Conservation (phyloP, 2,113 vertebrate genomes). For the Bucco capensis region DNA sequence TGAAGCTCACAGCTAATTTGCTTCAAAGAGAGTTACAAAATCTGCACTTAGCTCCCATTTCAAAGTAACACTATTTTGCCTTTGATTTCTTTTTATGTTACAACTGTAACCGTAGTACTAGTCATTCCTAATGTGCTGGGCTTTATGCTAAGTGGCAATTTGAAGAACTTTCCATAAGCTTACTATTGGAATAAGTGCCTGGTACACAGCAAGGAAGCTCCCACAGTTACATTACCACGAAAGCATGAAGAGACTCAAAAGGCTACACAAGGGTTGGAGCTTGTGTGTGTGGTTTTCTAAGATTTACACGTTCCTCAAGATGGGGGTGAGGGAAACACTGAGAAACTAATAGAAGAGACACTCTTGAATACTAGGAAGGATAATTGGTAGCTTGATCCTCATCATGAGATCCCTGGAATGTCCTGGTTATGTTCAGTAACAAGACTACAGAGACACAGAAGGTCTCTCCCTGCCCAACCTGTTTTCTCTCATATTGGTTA, state of each 20-base stretch:
- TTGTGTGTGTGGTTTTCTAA: background rate
- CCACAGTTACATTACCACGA: background rate
- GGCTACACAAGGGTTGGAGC: background rate
- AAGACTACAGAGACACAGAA: background rate
- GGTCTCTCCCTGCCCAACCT: background rate
- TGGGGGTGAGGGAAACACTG: fast-evolving
- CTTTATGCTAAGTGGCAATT: background rate
- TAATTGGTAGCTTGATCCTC: background rate
- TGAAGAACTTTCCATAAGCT: background rate
- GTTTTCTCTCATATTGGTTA: background rate
- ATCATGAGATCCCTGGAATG: background rate
- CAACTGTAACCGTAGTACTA: background rate
- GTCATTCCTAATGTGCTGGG: background rate
- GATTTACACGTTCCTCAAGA: background rate
- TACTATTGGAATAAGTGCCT: background rate
- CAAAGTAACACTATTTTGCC: background rate
- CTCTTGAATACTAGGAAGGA: background rate
- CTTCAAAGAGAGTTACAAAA: background rate
- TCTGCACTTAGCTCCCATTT: background rate
- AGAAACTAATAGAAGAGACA: background rate
- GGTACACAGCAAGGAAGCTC: background rate
- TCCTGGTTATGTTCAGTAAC: background rate
- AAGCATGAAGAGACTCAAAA: background rate
- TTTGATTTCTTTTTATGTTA: background rate
- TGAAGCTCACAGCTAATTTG: background rate